phyloP scores from a whole-genome alignment of 2,888 invertebrate genomes.

The Drosophila sordidapex region DNA sequence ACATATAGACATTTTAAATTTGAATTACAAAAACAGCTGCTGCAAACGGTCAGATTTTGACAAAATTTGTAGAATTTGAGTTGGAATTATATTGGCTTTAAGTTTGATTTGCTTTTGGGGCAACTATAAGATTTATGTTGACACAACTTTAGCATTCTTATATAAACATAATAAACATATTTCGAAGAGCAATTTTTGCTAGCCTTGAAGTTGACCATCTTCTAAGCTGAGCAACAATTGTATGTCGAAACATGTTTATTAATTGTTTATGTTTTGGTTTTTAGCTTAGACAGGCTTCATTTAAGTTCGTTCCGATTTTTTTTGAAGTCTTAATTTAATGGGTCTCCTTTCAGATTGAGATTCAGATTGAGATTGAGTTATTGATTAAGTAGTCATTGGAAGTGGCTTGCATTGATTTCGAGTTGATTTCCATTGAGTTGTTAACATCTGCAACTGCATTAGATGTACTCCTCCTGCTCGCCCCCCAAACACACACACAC shows the following conservation, averaged over 20 bases:
- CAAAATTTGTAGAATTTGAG: neutral
- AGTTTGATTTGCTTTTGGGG: neutral
- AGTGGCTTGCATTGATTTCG: constrained; percentile 17
- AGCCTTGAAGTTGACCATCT: neutral
- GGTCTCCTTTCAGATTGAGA: constrained; percentile 1
- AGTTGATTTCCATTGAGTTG: constrained; percentile 17
- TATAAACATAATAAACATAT: neutral
- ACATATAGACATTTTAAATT: neutral
- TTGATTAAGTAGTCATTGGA: constrained; percentile 32
- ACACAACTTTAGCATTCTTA: neutral
- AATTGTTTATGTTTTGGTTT: neutral
- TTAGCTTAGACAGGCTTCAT: neutral
- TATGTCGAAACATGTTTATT: too few relatives aligned
- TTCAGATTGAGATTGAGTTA: constrained; percentile 28
- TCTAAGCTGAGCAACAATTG: neutral
- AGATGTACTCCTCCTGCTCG: neutral
- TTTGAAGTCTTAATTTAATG: neutral
- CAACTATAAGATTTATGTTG: neutral
- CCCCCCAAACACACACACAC: neutral
- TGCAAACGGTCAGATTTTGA: neutral
- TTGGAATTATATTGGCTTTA: neutral
- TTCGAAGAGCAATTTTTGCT: neutral
- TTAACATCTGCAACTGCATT: constrained; percentile 35
- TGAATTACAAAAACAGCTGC: neutral
- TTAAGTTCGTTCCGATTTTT: neutral